Evolutionary conservation across 2,797 vertebrate genomes (phyloP), one percentile per base, ranked within the genome.

Genomic region (Staurois parvus): DNA sequence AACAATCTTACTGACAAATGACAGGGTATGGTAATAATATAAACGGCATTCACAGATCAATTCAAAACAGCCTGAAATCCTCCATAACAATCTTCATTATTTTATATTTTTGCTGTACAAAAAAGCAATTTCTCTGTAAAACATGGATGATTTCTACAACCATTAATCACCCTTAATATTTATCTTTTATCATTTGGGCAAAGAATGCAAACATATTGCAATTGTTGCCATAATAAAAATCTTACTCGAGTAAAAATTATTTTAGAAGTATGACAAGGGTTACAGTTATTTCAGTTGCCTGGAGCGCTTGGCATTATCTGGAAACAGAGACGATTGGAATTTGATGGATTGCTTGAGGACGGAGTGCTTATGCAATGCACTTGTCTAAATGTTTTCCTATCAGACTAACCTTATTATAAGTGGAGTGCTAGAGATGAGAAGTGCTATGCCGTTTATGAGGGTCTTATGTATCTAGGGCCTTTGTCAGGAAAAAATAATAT

Each of bases 151-250:
- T 76, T n/a, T 76, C 79, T 72, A 32, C 56, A 83, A 66, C 75
- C 85, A 86, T 83, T 86, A 82, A 86, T 86, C 85, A 86, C 85
- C 67, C 52, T 37, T 82, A 13, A 62, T 72, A 85, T 81, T 72
- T 73, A 68, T 45, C 42, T 73, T 67, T 30, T 40, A 72, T 86
- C 73, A 76, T 78, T 42, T 86, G 24, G 66, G 79, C 80, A 77
- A 76, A 34, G 66, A 82, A 81, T 70, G 76, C 72, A 70, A 81
- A 86, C 84, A 86, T 86, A 82, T 82, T 86, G 68, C 74, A 78
- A 83, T 83, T 82, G 85, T 83, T 48, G 30, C 68, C 67, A 77
- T 81, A 86, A 86, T 86, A 86, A 82, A 86, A 86, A 83, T 82
- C 68, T 83, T 79, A 78, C 80, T 86, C 66, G 67, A 62, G 76